Evolutionary conservation across 2,797 vertebrate genomes (phyloP).

Genomic region (Cetoscarus ocellatus): DNA sequence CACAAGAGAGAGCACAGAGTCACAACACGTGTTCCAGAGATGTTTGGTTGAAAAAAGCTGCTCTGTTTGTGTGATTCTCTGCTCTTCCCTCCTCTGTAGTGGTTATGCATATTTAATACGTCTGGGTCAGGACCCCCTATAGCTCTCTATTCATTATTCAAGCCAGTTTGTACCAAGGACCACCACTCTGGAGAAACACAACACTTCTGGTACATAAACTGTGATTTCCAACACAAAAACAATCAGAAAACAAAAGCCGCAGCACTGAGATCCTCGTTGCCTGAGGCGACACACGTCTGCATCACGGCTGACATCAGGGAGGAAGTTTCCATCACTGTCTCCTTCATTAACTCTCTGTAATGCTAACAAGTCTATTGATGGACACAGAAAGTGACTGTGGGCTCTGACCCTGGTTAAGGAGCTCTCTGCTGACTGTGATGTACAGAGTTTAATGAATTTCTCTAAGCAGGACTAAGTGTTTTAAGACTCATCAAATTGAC

Average conservation of each 20-base stretch:
- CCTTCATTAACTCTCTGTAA: conserved; percentile 10
- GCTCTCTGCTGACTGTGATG: conserved; percentile 13
- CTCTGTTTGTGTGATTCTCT: conserved; percentile 30
- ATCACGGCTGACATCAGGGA: conserved; percentile 14
- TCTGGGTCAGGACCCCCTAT: conserved; percentile 64
- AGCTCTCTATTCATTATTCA: conserved; percentile 76
- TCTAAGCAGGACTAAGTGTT: not conserved
- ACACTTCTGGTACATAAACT: conserved; percentile 32
- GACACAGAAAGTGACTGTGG: not conserved
- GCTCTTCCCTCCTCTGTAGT: conserved; percentile 28
- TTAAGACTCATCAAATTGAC: no score
- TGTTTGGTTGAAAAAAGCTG: conserved; percentile 18
- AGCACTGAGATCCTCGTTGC: not conserved
- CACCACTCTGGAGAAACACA: conserved; percentile 12
- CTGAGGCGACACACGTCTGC: not conserved
- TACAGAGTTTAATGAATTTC: not conserved
- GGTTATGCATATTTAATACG: conserved; percentile 80
- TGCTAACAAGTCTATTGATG: conserved; percentile 12
- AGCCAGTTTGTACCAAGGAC: conserved; percentile 37
- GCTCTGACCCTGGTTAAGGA: not conserved
- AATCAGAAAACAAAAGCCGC: not conserved
- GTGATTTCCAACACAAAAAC: conserved; percentile 25
- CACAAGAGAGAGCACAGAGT: not conserved
- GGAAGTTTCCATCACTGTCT: conserved; percentile 26
- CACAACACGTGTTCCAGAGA: not conserved